Evolutionary conservation across 1,140 invertebrate species (phyloP).

Genomic region (Mercenaria mercenaria): DNA sequence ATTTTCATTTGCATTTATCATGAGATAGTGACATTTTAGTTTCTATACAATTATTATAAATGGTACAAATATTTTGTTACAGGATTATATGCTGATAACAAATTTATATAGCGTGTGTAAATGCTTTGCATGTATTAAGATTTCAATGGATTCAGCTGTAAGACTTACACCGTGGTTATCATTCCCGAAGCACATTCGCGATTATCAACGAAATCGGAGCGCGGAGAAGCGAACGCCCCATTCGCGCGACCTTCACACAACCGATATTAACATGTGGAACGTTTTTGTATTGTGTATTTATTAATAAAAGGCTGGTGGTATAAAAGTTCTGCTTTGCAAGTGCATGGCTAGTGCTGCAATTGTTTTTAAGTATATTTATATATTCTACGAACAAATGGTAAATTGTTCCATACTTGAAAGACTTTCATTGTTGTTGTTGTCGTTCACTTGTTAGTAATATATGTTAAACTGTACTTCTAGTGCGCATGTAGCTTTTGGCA

Average conservation of each 20-base stretch:
- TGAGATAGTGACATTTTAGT: no score
- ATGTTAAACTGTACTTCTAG: not conserved
- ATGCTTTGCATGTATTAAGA: slow-evolving; percentile 1
- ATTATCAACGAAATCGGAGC: slow-evolving; percentile 43
- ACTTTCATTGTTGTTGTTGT: slow-evolving; percentile 1
- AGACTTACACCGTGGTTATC: slow-evolving; percentile 33
- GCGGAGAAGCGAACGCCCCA: not conserved
- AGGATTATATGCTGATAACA: not conserved
- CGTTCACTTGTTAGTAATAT: not conserved
- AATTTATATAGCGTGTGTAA: slow-evolving; percentile 6
- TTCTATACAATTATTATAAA: no score
- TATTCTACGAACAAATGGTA: not conserved
- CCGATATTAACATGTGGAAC: slow-evolving; percentile 35
- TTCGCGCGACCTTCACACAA: slow-evolving; percentile 50
- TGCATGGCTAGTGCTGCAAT: slow-evolving; percentile 29
- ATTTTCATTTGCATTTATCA: no score
- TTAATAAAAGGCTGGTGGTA: slow-evolving; percentile 61
- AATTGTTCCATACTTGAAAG: not conserved
- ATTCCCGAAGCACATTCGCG: slow-evolving; percentile 1
- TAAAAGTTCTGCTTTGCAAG: slow-evolving; percentile 32
- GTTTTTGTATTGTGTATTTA: not conserved
- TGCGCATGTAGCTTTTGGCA: not conserved
- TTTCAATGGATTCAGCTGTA: not conserved
- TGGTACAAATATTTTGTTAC: not conserved
- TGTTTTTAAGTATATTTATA: not conserved